Conservation (phyloP, 2,888 invertebrate species). For the Aphidius colemani region DNA sequence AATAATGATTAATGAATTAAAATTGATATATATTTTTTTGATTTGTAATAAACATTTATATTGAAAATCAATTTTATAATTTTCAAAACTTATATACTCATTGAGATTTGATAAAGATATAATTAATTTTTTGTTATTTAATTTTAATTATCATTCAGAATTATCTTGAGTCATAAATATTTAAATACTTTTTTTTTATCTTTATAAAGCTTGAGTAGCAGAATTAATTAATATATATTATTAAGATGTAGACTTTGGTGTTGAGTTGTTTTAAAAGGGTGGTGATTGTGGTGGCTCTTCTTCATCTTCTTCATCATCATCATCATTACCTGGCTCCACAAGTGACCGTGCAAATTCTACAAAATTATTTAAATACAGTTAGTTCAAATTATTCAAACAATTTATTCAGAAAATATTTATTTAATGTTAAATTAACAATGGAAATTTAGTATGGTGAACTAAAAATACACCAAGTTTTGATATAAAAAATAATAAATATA, state of each 20-base stretch:
- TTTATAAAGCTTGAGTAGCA: conserved; percentile 27
- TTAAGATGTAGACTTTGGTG: not conserved
- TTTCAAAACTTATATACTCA: no score
- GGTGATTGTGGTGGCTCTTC: conserved; percentile 64
- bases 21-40: no score
- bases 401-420: no score
- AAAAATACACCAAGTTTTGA: not conserved
- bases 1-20: no score
- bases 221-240: conserved; percentile 18
- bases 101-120: conserved; percentile 1
- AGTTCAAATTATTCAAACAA: not conserved
- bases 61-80: no score
- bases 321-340: conserved; percentile 76
- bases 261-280: conserved; percentile 41
- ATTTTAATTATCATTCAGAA: not conserved
- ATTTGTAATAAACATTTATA: no score
- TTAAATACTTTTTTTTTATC: conserved; percentile 12
- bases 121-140: conserved; percentile 1
- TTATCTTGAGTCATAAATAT: not conserved
- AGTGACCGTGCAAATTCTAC: conserved; percentile 82
- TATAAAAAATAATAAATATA: no score
- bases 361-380: conserved; percentile 38
- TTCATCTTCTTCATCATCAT: conserved; percentile 76
- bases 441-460: not conserved
- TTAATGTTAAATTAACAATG: not conserved